Percentiles rank a stretch among this genome's conserved stretches.
These are phyloP conservation scores for Acanthosepion esculentum DNA, from an alignment of 2,888 invertebrate genomes.

Conservation along the genomic window DNA sequence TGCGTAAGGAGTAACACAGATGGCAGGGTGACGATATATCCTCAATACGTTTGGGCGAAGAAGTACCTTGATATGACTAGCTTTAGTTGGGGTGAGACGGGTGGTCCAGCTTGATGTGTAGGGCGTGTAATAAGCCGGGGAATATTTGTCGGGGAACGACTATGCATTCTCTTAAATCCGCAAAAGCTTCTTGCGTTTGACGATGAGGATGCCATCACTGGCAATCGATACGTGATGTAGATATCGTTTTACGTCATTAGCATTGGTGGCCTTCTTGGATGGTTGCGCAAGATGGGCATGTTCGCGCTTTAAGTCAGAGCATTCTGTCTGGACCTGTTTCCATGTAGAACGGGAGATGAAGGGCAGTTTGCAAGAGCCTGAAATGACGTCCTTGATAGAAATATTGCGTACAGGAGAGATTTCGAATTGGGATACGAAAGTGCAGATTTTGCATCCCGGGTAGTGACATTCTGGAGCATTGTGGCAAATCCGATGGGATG, in stretches of 20 bases:
- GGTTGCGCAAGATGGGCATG: slow-evolving; percentile 54
- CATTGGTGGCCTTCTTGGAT: slow-evolving; percentile 50
- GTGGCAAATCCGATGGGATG: slow-evolving; percentile 52
- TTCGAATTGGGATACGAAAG: slow-evolving; percentile 48
- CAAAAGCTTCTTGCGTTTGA: not conserved
- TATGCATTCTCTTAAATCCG: too few relatives aligned
- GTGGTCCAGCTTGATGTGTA: too few relatives aligned
- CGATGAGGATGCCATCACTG: slow-evolving; percentile 52
- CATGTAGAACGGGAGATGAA: slow-evolving; percentile 52
- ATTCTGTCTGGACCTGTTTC: slow-evolving; percentile 52
- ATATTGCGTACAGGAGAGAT: slow-evolving; percentile 49
- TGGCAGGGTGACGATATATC: too few relatives aligned
- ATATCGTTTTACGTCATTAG: slow-evolving; percentile 53
- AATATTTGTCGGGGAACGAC: too few relatives aligned
- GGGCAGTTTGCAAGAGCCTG: slow-evolving; percentile 48
- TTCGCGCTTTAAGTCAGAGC: slow-evolving; percentile 52
- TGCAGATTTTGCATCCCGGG: slow-evolving; percentile 52
- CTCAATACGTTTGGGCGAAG: too few relatives aligned
- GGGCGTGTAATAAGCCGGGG: too few relatives aligned
- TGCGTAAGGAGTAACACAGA: too few relatives aligned
- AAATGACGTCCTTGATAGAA: slow-evolving; percentile 48
- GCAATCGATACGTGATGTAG: slow-evolving; percentile 50
- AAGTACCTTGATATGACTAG: too few relatives aligned
- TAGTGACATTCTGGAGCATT: slow-evolving; percentile 53
- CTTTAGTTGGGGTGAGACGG: too few relatives aligned